Conservation (phyloP, 1,140 invertebrate species). For the Ceratina japonica region DNA sequence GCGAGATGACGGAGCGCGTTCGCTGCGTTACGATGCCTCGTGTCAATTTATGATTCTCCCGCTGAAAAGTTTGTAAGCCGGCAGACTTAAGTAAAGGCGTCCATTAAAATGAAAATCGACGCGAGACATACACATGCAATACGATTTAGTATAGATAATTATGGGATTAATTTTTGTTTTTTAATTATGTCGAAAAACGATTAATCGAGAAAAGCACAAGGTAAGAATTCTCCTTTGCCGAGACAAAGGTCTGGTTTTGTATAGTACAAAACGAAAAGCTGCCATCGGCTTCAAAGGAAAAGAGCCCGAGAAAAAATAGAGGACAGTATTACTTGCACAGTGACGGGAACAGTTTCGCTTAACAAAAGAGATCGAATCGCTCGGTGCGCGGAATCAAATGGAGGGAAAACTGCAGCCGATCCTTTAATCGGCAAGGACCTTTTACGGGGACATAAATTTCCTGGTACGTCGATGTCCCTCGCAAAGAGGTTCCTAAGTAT, state of each 20-base stretch:
- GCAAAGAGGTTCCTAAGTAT: slow-evolving; percentile 11
- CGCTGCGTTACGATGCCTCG: slow-evolving; percentile 5
- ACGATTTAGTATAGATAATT: too few species aligned
- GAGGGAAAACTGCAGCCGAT: not conserved
- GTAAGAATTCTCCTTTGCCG: too few species aligned
- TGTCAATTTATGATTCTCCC: slow-evolving; percentile 45
- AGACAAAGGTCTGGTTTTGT: too few species aligned
- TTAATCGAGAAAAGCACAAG: not conserved
- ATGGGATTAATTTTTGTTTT: too few species aligned
- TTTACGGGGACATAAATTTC: slow-evolving; percentile 29
- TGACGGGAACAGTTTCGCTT: not conserved
- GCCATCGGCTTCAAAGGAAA: not conserved
- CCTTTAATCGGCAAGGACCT: slow-evolving; percentile 35
- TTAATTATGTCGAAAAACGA: too few species aligned
- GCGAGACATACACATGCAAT: not conserved
- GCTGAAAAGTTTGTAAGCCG: slow-evolving; percentile 12
- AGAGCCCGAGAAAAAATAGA: not conserved
- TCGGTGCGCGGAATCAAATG: slow-evolving; percentile 1
- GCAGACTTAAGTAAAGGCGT: not conserved
- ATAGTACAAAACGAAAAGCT: not conserved
- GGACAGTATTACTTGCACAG: not conserved
- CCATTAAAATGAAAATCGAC: not conserved
- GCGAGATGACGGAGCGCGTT: slow-evolving; percentile 29
- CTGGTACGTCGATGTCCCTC: not conserved
- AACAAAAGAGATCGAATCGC: slow-evolving; percentile 16